phyloP scores from a whole-genome alignment of 2,888 invertebrate genomes.

The Agriopis marginaria region DNA sequence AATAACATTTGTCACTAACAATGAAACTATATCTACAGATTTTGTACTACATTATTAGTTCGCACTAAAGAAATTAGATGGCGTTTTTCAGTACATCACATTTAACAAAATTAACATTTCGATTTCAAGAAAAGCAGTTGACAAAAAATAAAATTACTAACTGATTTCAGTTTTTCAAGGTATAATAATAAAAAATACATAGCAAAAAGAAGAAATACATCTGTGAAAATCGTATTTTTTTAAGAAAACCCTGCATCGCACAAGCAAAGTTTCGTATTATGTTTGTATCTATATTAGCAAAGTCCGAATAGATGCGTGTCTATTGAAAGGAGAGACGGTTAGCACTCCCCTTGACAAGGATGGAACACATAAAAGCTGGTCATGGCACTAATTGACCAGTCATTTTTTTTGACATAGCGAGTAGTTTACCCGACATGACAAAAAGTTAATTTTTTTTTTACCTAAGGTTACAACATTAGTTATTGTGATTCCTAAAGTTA shows the following conservation, averaged over 20 bases:
- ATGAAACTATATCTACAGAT: no score
- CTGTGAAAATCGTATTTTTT: conserved; percentile 1
- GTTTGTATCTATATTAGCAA: conserved; percentile 42
- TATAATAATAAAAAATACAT: not conserved
- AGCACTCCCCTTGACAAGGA: conserved; percentile 99
- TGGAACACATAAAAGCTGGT: conserved; percentile 85
- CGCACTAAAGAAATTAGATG: conserved; percentile 43
- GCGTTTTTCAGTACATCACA: conserved; percentile 34
- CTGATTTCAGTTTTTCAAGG: not conserved
- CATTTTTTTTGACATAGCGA: no score
- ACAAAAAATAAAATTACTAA: not conserved
- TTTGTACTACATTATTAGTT: conserved; percentile 9
- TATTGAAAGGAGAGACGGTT: conserved; percentile 99
- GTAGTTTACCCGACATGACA: no score
- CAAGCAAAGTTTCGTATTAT: conserved; percentile 43
- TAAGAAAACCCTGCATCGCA: conserved; percentile 49
- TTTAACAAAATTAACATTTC: not conserved
- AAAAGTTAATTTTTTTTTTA: no score
- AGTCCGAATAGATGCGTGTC: conserved; percentile 86
- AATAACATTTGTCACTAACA: not conserved
- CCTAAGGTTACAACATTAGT: no score
- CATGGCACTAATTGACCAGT: conserved; percentile 67
- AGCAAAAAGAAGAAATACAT: conserved; percentile 25
- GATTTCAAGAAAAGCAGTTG: not conserved
- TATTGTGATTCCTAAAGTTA: no score